Percentiles rank a stretch among this genome's conserved stretches.
Evolutionary conservation across 2,888 invertebrate species (phyloP).

Genomic region (Exephanes ischioxanthus): DNA sequence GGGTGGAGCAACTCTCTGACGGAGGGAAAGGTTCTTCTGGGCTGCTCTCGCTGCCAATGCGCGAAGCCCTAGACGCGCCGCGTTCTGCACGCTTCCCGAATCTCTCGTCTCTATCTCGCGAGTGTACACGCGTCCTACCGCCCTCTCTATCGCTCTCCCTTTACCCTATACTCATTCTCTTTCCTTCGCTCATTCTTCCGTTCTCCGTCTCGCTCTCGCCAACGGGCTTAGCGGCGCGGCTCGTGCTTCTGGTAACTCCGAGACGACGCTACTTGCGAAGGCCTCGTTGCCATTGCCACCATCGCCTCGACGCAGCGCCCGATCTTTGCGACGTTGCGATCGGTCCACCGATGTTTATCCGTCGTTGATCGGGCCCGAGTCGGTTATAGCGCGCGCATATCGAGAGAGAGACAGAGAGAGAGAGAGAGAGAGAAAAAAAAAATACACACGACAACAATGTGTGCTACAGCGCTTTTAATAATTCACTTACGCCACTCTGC

Average conservation of each 20-base stretch:
- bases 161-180: not conserved
- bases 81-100: slow-evolving; percentile 61
- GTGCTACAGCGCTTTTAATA: slow-evolving; percentile 49
- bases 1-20: slow-evolving; percentile 76
- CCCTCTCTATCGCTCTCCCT: slow-evolving; percentile 8
- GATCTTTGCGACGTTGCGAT: slow-evolving; percentile 13
- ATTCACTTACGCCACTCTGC: slow-evolving; percentile 38
- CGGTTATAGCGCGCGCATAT: not conserved
- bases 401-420: too few species aligned
- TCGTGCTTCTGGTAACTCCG: slow-evolving; percentile 59
- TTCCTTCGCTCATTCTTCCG: slow-evolving; percentile 13
- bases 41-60: slow-evolving; percentile 60
- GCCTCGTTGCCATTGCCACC: slow-evolving; percentile 67
- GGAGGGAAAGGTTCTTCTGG: slow-evolving; percentile 76
- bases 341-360: slow-evolving; percentile 17
- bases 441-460: not conserved
- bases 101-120: slow-evolving; percentile 11
- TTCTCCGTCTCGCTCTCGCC: slow-evolving; percentile 29
- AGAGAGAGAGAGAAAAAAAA: too few species aligned
- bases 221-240: slow-evolving; percentile 18
- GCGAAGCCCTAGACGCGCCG: slow-evolving; percentile 63
- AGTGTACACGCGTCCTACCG: slow-evolving; percentile 3
- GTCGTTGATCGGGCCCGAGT: slow-evolving; percentile 42
- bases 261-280: slow-evolving; percentile 48
- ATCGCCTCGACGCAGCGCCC: slow-evolving; percentile 71